phyloP scores from a whole-genome alignment of 1,140 invertebrate species.

The Drosophila subobscura region DNA sequence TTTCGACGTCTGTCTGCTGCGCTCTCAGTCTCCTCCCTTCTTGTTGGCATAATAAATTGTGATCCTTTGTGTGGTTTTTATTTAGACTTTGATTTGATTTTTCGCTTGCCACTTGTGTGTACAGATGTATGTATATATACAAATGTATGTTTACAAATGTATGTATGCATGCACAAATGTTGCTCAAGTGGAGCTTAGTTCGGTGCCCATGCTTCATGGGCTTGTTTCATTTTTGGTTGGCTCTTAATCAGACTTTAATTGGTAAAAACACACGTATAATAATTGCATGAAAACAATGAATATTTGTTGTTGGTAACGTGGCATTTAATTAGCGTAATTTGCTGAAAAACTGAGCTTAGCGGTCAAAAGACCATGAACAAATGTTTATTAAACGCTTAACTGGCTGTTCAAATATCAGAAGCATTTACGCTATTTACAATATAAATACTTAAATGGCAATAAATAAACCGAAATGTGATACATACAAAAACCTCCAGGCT shows the following conservation, averaged over 20 bases:
- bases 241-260: slow-evolving; percentile 11
- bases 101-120: slow-evolving; percentile 46
- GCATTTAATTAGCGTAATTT: slow-evolving; percentile 73
- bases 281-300: slow-evolving; percentile 44
- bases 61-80: slow-evolving; percentile 73
- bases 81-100: slow-evolving; percentile 77
- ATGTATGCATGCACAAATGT: slow-evolving; percentile 65
- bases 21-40: slow-evolving; percentile 1
- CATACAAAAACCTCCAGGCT: neutral
- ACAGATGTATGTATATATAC: slow-evolving; percentile 8
- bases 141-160: too few relatives aligned
- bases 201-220: slow-evolving; percentile 2
- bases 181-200: slow-evolving; percentile 56
- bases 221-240: slow-evolving; percentile 18
- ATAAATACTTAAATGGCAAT: slow-evolving; percentile 53
- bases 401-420: slow-evolving; percentile 14
- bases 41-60: slow-evolving; percentile 72
- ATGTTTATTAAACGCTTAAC: slow-evolving; percentile 54
- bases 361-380: slow-evolving; percentile 39
- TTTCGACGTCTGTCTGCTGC: slow-evolving; percentile 52
- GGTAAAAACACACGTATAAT: slow-evolving; percentile 43
- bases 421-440: slow-evolving; percentile 61
- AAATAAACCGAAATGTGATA: slow-evolving; percentile 36
- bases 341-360: slow-evolving; percentile 34
- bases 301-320: slow-evolving; percentile 40